These are phyloP conservation scores for Acrossocheilus fasciatus DNA, from an alignment of 2,797 vertebrate genomes.

Conservation along the genomic window DNA sequence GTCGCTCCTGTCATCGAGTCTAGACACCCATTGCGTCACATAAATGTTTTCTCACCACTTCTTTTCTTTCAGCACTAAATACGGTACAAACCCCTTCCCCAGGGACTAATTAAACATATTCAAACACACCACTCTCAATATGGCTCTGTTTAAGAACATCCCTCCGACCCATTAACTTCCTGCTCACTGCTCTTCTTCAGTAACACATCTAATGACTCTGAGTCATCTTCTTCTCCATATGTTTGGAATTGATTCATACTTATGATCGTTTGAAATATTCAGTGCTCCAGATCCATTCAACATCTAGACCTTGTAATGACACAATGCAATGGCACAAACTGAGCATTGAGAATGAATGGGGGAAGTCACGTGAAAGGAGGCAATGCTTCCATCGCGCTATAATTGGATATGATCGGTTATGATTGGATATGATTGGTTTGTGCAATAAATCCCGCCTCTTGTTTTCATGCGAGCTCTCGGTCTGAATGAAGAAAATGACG, in stretches of 20 bases:
- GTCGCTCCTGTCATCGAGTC: neutral
- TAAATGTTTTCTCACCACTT: neutral
- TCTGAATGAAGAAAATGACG: too few relatives aligned
- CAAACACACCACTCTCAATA: neutral
- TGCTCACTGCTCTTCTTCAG: neutral
- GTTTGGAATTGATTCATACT: neutral
- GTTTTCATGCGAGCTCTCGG: too few relatives aligned
- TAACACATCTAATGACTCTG: neutral
- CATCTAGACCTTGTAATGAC: neutral
- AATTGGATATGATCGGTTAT: too few relatives aligned
- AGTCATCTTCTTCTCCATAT: neutral
- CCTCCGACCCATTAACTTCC: neutral
- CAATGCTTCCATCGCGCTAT: too few relatives aligned
- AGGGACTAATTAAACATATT: neutral
- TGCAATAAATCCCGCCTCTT: too few relatives aligned
- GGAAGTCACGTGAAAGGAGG: too few relatives aligned
- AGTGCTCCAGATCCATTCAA: neutral
- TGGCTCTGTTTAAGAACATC: neutral
- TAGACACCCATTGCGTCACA: neutral
- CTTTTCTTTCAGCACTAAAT: slow-evolving; percentile 5
- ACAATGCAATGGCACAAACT: neutral
- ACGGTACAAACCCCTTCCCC: neutral
- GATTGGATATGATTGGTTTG: too few relatives aligned
- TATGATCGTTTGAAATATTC: neutral
- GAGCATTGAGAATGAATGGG: too few relatives aligned